Evolutionary conservation across 2,797 vertebrate species (phyloP).

Genomic region (Merluccius polli): DNA sequence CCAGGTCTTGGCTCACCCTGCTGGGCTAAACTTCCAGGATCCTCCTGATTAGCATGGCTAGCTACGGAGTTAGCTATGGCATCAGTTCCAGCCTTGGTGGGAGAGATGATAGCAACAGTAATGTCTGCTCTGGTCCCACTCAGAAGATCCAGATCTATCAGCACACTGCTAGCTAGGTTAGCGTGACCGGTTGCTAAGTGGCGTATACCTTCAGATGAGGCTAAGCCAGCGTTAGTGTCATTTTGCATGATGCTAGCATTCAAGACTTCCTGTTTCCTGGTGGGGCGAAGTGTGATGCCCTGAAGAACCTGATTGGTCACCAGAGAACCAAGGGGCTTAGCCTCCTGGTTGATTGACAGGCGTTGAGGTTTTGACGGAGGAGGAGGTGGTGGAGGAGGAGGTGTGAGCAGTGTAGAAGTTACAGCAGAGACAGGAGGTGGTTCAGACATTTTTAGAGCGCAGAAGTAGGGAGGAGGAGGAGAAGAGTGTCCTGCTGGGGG

Average conservation of each 20-base stretch:
- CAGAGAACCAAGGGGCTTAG: slow-evolving; percentile 62
- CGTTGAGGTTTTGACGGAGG: slow-evolving; percentile 23
- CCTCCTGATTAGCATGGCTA: neutral
- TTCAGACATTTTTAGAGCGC: slow-evolving; percentile 30
- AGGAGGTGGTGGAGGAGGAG: slow-evolving; percentile 29
- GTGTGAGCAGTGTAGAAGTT: slow-evolving; percentile 11
- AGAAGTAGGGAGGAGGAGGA: slow-evolving; percentile 48
- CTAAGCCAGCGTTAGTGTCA: neutral
- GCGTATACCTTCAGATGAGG: neutral
- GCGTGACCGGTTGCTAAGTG: neutral
- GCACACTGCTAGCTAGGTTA: neutral
- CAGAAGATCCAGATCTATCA: neutral
- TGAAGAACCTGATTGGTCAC: slow-evolving; percentile 83
- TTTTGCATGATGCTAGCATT: neutral
- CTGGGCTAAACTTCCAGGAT: neutral
- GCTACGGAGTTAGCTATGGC: neutral
- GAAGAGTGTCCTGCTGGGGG: slow-evolving; percentile 35
- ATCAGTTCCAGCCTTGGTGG: neutral
- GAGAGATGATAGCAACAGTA: neutral
- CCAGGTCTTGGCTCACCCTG: neutral
- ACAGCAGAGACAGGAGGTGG: slow-evolving; percentile 14
- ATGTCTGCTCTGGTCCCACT: neutral
- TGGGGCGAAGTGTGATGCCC: slow-evolving; percentile 78
- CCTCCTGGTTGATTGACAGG: slow-evolving; percentile 41
- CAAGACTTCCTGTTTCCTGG: slow-evolving; percentile 62